Conservation (phyloP, 2,888 invertebrate genomes). For the Tillus elongatus region DNA sequence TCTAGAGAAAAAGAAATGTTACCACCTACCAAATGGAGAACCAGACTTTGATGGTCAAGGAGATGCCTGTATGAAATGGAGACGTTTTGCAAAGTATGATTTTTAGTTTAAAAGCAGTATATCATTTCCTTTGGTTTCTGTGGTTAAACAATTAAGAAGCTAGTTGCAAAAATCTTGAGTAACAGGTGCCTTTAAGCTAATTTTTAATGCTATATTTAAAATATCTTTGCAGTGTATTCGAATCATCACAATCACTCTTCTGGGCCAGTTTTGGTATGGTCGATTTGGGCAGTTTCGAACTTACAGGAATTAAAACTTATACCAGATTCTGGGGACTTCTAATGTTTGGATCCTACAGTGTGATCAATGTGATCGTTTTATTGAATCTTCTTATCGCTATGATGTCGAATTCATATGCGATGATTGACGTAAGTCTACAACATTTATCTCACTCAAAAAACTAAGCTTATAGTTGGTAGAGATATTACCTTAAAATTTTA, state of each 20-base stretch:
- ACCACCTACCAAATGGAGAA: constrained; percentile 56
- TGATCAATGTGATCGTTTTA: constrained; percentile 88
- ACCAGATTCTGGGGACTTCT: constrained; percentile 91
- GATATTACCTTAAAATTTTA: too few species aligned
- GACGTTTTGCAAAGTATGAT: constrained; percentile 72
- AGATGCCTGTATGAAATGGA: constrained; percentile 78
- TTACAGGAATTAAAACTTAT: constrained; percentile 78
- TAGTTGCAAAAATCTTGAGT: too few species aligned
- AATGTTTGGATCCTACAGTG: constrained; percentile 93
- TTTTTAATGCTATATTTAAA: too few species aligned
- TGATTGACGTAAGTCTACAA: constrained; percentile 80
- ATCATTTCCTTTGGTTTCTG: too few species aligned
- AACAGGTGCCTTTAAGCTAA: neutral
- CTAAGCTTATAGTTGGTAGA: too few species aligned
- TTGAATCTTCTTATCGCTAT: constrained; percentile 92
- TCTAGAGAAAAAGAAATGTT: constrained; percentile 73
- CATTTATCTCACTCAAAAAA: too few species aligned
- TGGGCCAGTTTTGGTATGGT: constrained; percentile 95
- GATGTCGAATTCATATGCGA: constrained; percentile 95
- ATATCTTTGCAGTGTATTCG: constrained; percentile 66
- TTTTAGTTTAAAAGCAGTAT: too few species aligned
- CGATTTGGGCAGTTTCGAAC: constrained; percentile 77
- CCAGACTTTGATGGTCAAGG: constrained; percentile 70
- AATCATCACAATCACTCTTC: constrained; percentile 89
- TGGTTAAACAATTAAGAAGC: too few species aligned